phyloP scores from a whole-genome alignment of 2,888 invertebrate species.

The Furcula furcula region DNA sequence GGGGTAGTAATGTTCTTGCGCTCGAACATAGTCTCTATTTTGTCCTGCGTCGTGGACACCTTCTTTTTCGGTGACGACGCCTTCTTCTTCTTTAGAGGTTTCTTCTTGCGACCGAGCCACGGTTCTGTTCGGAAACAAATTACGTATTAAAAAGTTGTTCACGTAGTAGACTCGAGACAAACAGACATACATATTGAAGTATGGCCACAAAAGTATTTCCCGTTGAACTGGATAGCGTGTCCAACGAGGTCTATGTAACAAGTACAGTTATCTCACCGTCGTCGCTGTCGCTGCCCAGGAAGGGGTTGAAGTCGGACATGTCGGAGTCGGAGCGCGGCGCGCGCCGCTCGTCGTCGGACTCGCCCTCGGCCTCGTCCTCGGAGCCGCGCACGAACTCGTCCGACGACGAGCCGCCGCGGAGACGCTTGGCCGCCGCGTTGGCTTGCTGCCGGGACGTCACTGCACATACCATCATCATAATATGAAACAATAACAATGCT shows the following conservation, averaged over 20 bases:
- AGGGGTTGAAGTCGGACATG: conserved; percentile 93
- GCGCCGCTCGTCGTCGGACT: conserved; percentile 47
- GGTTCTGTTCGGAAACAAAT: conserved; percentile 80
- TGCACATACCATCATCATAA: too few species aligned
- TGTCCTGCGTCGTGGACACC: conserved; percentile 87
- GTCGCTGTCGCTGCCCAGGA: conserved; percentile 90
- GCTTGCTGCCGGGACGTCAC: conserved; percentile 68
- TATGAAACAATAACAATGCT: too few species aligned
- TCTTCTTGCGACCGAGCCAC: conserved; percentile 87
- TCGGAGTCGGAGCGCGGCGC: conserved; percentile 55
- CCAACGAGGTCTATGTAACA: too few species aligned
- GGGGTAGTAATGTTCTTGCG: conserved; percentile 57
- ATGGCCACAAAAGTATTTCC: too few species aligned
- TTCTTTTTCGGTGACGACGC: conserved; percentile 79
- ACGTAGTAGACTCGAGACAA: too few species aligned
- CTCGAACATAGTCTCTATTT: conserved; percentile 86
- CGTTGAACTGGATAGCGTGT: too few species aligned
- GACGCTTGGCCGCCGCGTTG: conserved; percentile 69
- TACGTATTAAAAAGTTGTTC: too few species aligned
- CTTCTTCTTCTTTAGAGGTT: conserved; percentile 84
- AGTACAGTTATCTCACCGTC: conserved; percentile 72
- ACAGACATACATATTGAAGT: too few species aligned
- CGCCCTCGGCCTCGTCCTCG: conserved; percentile 74
- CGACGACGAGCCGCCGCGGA: conserved; percentile 84
- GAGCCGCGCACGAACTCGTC: conserved; percentile 85